These are phyloP conservation scores for Channa maculata DNA, from an alignment of 2,113 vertebrate genomes.

Conservation along the genomic window DNA sequence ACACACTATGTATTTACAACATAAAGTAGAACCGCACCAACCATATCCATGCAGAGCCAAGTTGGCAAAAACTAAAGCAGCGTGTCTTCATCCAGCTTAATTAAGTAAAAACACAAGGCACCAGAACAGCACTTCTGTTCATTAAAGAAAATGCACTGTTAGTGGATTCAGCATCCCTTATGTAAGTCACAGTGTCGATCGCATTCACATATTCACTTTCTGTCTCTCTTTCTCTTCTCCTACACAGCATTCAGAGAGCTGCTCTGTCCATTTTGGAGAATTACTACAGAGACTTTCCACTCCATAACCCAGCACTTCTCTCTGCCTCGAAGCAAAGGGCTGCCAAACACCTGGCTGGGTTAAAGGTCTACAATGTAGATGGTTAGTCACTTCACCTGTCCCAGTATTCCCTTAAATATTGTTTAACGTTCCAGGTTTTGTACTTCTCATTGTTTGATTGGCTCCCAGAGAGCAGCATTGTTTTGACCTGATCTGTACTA, in stretches of 20 bases:
- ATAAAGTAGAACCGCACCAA: background rate
- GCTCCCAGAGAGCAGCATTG: background rate
- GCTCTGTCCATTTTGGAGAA: constrained; percentile 93
- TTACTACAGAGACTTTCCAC: constrained; percentile 95
- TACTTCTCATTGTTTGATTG: background rate
- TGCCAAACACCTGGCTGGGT: constrained; percentile 91
- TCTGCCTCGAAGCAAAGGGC: constrained; percentile 90
- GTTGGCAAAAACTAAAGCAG: no score
- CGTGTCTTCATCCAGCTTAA: no score
- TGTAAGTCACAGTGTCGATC: background rate
- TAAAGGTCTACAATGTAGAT: constrained; percentile 95
- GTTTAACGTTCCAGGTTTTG: background rate
- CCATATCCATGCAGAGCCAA: no score
- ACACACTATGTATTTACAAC: background rate
- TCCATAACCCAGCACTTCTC: constrained; percentile 91
- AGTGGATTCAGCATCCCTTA: background rate
- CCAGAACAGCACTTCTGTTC: no score
- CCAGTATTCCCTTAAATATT: background rate
- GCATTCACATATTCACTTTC: background rate
- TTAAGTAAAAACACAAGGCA: no score
- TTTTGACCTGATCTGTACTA: background rate
- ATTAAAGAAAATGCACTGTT: background rate
- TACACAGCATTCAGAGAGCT: constrained; percentile 91
- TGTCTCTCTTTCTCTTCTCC: constrained; percentile 27
- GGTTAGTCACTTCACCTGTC: constrained; percentile 82